Base-by-base conservation (phyloP, 2,888 invertebrate species). In the Acheta domesticus region DNA sequence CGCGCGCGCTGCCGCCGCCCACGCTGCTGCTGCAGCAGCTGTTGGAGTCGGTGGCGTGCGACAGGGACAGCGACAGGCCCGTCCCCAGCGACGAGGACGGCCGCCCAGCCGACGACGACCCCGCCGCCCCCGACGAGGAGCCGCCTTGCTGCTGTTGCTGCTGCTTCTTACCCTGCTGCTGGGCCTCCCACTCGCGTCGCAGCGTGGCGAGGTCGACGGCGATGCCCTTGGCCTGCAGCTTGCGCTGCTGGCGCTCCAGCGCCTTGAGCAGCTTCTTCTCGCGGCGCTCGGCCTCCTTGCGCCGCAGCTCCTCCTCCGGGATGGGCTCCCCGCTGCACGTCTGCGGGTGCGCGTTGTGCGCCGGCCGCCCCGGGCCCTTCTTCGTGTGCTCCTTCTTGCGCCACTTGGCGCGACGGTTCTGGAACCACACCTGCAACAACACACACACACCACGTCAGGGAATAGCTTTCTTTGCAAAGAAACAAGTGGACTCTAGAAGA, bases 361-460 rank as follows among this genome's bases (percentile, higher is more conserved):
- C 97, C 75, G 98, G 98, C 87, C 99, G 92, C 1, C 99, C 98
- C 0, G 98, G 98, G 21, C 98, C 98, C 87, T 98, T 99, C 89
- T 97, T 97, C 80, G 98, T 98, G 89, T 99, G 97, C 88, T 99
- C 99, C 88, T 97, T 97, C 90, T 99, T 99, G 82, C 99, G 92
- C 97, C 99, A 99, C 88, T 99, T 99, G 78, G 99, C 99, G 82
- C 99, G 91, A 50, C 99, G 92, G 89, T 99, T 99, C 90, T 99
- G 99, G 89, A 99, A 99, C 99, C 99, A 99, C 82, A 23, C 23
- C 23, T 23, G 23, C 23, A 23, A 23, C 23, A 23, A 1, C 23
- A 23, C 23, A 23, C 23, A 23, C 3, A 3, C 23, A n/a, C n/a
- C n/a, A n/a, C 23, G 23, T 23, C 23, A 23, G 23, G 23, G 23